Conservation (phyloP, 2,888 invertebrate genomes). For the Agrypnus murinus region DNA sequence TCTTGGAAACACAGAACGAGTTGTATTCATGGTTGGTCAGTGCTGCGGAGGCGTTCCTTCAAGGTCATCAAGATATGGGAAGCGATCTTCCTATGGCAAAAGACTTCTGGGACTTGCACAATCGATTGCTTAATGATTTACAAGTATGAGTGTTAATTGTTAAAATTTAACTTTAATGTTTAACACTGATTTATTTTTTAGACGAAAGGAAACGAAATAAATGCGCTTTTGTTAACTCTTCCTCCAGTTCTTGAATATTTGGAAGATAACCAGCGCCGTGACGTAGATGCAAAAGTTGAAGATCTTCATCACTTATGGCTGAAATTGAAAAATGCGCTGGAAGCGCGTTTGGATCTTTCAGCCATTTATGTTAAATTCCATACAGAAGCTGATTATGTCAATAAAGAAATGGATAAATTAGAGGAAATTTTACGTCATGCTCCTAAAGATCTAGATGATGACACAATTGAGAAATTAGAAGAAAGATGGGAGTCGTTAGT, state of each 20-base stretch:
- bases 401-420: slow-evolving; percentile 78
- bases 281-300: slow-evolving; percentile 78
- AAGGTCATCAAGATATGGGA: slow-evolving; percentile 85
- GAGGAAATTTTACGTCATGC: slow-evolving; percentile 75
- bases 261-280: slow-evolving; percentile 78
- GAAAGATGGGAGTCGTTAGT: slow-evolving; percentile 80
- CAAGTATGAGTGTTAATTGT: slow-evolving; percentile 74
- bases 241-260: slow-evolving; percentile 78
- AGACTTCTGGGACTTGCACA: slow-evolving; percentile 84
- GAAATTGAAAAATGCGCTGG: slow-evolving; percentile 75
- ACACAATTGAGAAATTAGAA: slow-evolving; percentile 73
- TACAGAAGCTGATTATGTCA: slow-evolving; percentile 79
- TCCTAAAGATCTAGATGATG: slow-evolving; percentile 72
- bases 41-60: slow-evolving; percentile 82
- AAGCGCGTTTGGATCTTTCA: slow-evolving; percentile 79
- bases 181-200: slow-evolving; percentile 60
- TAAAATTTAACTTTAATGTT: background rate
- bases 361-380: slow-evolving; percentile 83
- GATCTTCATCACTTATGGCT: slow-evolving; percentile 78
- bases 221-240: slow-evolving; percentile 77
- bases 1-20: slow-evolving; percentile 81
- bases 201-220: slow-evolving; percentile 81
- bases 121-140: slow-evolving; percentile 82
- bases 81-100: slow-evolving; percentile 77
- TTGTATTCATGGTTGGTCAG: slow-evolving; percentile 84